These are phyloP conservation scores for Leptinotarsa undecemlineata DNA, from an alignment of 1,140 invertebrate species.

Conservation along the genomic window DNA sequence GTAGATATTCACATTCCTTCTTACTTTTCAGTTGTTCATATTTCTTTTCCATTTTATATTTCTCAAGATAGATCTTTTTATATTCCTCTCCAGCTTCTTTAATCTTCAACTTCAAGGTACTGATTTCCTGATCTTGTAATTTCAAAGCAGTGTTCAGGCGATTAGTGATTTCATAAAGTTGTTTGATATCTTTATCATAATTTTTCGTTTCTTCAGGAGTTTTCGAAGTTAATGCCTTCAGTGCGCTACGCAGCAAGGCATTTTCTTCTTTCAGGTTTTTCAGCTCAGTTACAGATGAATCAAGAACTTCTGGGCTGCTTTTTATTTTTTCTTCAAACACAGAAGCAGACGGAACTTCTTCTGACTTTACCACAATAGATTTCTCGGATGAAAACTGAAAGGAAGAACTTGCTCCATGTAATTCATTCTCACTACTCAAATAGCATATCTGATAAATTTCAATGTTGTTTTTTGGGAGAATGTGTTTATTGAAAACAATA, in stretches of 20 bases:
- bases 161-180: slow-evolving; percentile 35
- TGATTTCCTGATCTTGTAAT: slow-evolving; percentile 41
- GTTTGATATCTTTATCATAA: slow-evolving; percentile 38
- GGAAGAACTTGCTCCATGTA: slow-evolving; percentile 44
- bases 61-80: slow-evolving; percentile 35
- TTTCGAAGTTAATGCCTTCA: slow-evolving; percentile 32
- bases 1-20: slow-evolving; percentile 16
- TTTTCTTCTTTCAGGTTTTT: slow-evolving; percentile 34
- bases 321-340: not conserved
- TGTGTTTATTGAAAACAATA: slow-evolving; percentile 39
- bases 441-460: slow-evolving; percentile 49
- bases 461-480: slow-evolving; percentile 39
- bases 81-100: slow-evolving; percentile 31
- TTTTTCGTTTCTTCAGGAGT: slow-evolving; percentile 26
- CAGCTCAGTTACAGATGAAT: not conserved
- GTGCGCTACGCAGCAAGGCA: slow-evolving; percentile 27
- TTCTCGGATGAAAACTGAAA: slow-evolving; percentile 32
- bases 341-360: not conserved
- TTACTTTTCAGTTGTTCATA: slow-evolving; percentile 32
- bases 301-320: not conserved
- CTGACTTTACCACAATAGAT: not conserved
- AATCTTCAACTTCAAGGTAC: slow-evolving; percentile 39
- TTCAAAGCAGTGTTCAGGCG: slow-evolving; percentile 20
- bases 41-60: slow-evolving; percentile 34
- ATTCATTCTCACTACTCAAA: slow-evolving; percentile 43